These are phyloP conservation scores for Stenodema calcarata DNA, from an alignment of 2,888 invertebrate genomes.

Conservation along the genomic window DNA sequence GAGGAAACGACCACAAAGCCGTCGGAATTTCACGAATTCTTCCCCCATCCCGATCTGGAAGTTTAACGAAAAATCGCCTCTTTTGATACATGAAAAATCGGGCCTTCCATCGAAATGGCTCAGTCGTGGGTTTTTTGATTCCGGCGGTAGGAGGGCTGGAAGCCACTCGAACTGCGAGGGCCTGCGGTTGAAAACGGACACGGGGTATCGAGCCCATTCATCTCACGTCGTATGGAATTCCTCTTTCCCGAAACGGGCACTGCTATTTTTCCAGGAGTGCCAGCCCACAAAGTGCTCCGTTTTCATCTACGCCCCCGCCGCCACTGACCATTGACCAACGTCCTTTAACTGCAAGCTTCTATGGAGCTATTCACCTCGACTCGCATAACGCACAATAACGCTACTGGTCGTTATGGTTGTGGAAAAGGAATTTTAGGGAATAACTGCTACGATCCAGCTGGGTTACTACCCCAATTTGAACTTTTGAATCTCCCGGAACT, in stretches of 20 bases:
- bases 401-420: neutral
- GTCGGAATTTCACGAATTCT: neutral
- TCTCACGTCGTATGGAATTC: constrained; percentile 31
- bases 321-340: neutral
- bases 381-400: neutral
- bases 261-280: constrained; percentile 12
- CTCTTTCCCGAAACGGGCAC: constrained; percentile 21
- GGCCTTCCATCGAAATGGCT: constrained; percentile 4
- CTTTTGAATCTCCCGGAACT: no score
- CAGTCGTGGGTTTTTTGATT: neutral
- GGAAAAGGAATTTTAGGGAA: neutral
- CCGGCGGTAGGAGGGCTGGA: neutral
- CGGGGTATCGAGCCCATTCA: constrained; percentile 27
- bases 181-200: constrained; percentile 34
- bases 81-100: constrained; percentile 19
- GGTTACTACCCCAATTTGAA: no score
- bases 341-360: neutral
- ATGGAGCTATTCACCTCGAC: neutral
- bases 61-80: neutral
- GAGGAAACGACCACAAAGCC: neutral
- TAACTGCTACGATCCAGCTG: no score
- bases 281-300: neutral
- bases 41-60: neutral
- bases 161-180: constrained; percentile 7
- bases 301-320: neutral